Percentiles rank a stretch among this genome's conserved stretches.
These are phyloP conservation scores for Apostichopus parvimensis DNA, from an alignment of 35 echinoderm and acorn worm species.

Conservation along the genomic window DNA sequence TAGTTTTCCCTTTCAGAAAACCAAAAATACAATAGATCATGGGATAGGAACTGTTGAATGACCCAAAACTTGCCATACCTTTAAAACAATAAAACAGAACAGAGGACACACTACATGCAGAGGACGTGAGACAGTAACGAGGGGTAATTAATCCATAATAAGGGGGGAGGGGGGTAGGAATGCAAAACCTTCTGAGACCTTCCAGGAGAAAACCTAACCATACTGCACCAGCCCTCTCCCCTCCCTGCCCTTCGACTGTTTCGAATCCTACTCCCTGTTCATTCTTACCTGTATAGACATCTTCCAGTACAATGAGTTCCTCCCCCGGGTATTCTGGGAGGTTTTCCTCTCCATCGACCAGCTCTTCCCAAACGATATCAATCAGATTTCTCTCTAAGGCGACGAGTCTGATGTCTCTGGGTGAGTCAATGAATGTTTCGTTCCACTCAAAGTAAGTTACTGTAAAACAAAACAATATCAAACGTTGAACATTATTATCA, in stretches of 20 bases:
- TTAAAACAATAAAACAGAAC: too few species aligned
- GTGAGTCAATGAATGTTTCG: conserved; percentile 36
- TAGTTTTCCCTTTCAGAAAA: too few species aligned
- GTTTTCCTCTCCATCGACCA: conserved; percentile 23
- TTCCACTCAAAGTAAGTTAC: conserved; percentile 40
- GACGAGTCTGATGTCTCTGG: conserved; percentile 14
- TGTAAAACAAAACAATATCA: neutral
- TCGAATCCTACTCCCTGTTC: neutral
- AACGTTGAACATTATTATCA: too few species aligned
- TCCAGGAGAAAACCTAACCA: too few species aligned
- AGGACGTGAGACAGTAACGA: too few species aligned
- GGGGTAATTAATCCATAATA: too few species aligned
- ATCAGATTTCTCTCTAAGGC: conserved; percentile 19
- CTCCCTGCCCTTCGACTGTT: neutral
- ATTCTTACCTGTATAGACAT: conserved; percentile 17
- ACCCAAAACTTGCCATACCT: too few species aligned
- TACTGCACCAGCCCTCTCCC: neutral
- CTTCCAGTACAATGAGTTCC: conserved; percentile 47
- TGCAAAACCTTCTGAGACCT: too few species aligned
- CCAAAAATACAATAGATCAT: too few species aligned
- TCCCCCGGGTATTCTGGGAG: conserved; percentile 60
- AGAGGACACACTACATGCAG: too few species aligned
- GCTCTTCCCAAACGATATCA: conserved; percentile 55
- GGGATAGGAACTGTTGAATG: too few species aligned
- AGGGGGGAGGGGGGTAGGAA: too few species aligned